Evolutionary conservation across 2,888 invertebrate species (phyloP), one percentile per base, ranked within the genome.

Genomic region (Leptinotarsa tumamoca): DNA sequence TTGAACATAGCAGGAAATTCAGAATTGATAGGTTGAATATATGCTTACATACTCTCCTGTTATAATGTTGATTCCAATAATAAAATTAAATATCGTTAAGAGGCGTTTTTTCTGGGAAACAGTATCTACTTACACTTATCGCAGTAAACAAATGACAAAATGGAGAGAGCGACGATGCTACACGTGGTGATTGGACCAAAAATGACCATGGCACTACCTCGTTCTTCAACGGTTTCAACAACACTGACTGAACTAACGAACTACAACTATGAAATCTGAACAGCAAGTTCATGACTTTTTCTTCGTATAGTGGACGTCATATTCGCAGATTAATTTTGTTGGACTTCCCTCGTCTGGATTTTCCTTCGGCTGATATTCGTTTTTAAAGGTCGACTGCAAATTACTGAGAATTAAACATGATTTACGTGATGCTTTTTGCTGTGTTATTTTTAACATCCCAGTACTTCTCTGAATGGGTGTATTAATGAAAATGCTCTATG

Each of bases 61-160:
- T 10, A 13, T 43, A 10, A 43, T 43, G 10, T 43, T 43, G 3
- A 43, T 43, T 43, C 10, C 43, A 43, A 43, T 43, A 43, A 13
- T 13, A 43, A n/a, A 7, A n/a, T 51, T 0, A 3, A 17, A 51
- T n/a, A 63, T 33, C 15, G 33, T 63, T 3, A 63, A 23, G 54
- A 56, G 69, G 69, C 69, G 69, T 69, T 21, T 56, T 18, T 58
- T 69, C 51, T 33, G 43, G 54, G 1, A 52, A 72, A 17, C 33
- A 54, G 17, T 63, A 72, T 63, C 63, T 74, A 82, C 83, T 83
- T 75, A 83, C 83, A 82, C 80, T 83, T 83, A 54, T 74, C 75
- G 56, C 77, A 72, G 66, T 58, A 70, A 70, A 70, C 70, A 61
- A 49, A 7, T 4, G 70, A 70, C 61, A 70, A 17, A 43, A 63